These are phyloP conservation scores for Lophochroa leadbeateri DNA, from an alignment of 2,113 vertebrate species.

Conservation along the genomic window DNA sequence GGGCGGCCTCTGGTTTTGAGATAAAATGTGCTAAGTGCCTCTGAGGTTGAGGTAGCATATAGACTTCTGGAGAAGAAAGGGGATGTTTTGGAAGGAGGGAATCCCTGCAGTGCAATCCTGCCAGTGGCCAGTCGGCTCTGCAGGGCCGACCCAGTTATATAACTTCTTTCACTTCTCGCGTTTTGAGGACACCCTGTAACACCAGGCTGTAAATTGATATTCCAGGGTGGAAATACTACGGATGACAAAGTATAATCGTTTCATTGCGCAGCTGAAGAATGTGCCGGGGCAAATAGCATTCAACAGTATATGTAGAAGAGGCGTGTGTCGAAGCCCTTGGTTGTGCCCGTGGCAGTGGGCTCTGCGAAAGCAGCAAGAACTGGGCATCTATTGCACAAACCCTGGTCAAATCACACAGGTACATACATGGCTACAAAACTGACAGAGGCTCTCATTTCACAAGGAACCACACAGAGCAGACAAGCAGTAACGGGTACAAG, in stretches of 20 bases:
- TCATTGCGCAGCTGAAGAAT: not conserved
- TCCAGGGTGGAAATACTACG: conserved; percentile 25
- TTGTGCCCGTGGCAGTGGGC: accelerated
- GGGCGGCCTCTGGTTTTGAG: not conserved
- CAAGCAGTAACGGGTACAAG: not conserved
- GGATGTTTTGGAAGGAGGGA: not conserved
- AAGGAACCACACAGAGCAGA: not conserved
- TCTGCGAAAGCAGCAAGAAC: not conserved
- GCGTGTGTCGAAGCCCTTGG: not conserved
- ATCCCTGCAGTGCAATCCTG: not conserved
- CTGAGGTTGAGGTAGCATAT: not conserved
- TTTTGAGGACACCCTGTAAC: conserved; percentile 24
- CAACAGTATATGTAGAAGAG: not conserved
- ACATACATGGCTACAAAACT: accelerated
- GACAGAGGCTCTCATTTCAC: not conserved
- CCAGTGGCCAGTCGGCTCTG: not conserved
- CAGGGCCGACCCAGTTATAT: not conserved
- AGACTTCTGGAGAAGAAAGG: not conserved
- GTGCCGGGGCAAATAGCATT: not conserved
- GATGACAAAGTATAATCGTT: conserved; percentile 25
- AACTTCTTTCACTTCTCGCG: not conserved
- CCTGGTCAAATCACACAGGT: not conserved
- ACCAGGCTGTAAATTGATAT: not conserved
- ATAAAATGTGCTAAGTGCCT: not conserved
- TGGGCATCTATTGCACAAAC: not conserved